Evolutionary conservation across 1,140 invertebrate species (phyloP), one percentile per base, ranked within the genome.

Genomic region (Drosophila triauraria): DNA sequence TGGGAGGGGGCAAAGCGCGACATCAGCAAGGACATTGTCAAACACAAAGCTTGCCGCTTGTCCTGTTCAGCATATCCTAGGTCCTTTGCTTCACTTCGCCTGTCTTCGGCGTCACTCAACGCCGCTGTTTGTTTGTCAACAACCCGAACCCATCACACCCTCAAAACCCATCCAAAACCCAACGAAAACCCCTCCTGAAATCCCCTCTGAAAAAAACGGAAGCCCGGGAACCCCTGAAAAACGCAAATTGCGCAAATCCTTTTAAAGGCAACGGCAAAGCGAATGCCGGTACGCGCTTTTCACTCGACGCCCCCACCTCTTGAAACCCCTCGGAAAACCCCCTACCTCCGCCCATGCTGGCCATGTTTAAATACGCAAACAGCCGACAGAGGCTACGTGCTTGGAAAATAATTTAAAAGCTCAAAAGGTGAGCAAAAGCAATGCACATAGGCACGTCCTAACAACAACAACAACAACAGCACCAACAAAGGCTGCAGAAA

Each of bases 391-490:
- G 74, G 77, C 75, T 85, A 87, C 90, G 88, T 91, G 88, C 88
- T 83, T 91, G 78, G 88, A 90, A 91, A 91, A 91, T 91, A 85
- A 91, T 91, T 91, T 91, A 91, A 91, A 91, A 90, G 88, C 88
- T 91, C 90, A 91, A 91, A 91, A 91, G 88, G 88, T 91, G 88
- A 91, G 83, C 80, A 87, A 83, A 87, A 64, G 85, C 84, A 88
- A 64, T 87, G 85, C 78, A 88, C 80, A 87, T 88, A 88, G 84
- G 84, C 84, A 88, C 84, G 84, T 88, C 70, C 85, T 83, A 75
- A 43, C 75, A 72, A 32, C 57, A 79, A 54, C 75, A n/a, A n/a
- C n/a, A 69, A 40, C 70, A 51, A 44, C 53, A 72, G 30, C 70
- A 51, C 12, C 65, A 75, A 57, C 63, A 77, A 68, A 54, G 56